phyloP scores from a whole-genome alignment of 2,113 vertebrate species.

The Oreochromis spilurus region DNA sequence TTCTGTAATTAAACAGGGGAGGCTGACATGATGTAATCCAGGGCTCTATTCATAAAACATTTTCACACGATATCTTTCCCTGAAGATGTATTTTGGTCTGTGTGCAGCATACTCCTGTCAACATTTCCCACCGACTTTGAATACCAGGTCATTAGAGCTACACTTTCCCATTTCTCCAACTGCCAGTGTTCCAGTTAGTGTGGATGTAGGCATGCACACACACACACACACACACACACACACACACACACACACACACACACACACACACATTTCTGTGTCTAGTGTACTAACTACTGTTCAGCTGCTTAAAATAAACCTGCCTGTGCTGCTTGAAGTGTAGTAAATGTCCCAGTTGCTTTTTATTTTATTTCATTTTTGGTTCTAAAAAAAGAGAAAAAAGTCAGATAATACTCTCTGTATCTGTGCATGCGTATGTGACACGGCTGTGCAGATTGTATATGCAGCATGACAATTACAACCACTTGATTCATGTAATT shows the following conservation, averaged over 20 bases:
- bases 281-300: not conserved
- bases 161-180: not conserved
- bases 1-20: not conserved
- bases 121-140: not conserved
- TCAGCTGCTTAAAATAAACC: not conserved
- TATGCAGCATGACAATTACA: not conserved
- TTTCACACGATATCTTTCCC: not conserved
- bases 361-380: not conserved
- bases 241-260: not conserved
- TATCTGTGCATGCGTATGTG: not conserved
- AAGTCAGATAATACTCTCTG: not conserved
- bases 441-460: not conserved
- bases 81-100: conserved; percentile 4
- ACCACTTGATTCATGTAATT: not conserved
- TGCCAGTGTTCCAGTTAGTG: not conserved
- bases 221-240: not conserved
- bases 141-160: conserved; percentile 28
- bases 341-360: not conserved
- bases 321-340: not conserved
- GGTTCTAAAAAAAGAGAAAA: not conserved
- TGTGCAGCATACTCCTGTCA: conserved; percentile 15
- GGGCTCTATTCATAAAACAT: not conserved
- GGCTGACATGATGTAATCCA: not conserved
- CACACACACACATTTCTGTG: not conserved
- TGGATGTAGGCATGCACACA: not conserved